Base-by-base conservation (phyloP, 1,140 invertebrate species). In the Orchesella cincta region DNA sequence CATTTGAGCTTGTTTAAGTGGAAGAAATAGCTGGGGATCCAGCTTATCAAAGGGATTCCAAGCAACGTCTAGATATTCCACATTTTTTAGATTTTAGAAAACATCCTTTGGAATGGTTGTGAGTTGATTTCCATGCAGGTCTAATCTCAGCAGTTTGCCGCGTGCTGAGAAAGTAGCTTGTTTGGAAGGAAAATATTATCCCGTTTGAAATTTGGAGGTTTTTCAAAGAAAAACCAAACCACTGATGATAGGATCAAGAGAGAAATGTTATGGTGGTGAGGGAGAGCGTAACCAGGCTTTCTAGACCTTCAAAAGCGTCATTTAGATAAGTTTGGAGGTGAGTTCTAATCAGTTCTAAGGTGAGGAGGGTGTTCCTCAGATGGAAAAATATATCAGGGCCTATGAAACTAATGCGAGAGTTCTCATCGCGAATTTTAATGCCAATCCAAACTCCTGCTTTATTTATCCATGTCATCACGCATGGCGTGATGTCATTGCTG, bases 1-100 rank as follows among this genome's bases (percentile, higher is more conserved):
- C 90, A 94, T 3, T 89, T 90, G 77, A 97, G 85, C 83, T 95
- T 95, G 0, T 90, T 92, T 23, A 97, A 86, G 85, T 96, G 94
- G 0, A 89, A 88, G 72, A 96, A 89, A 84, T 95, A 92, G 8
- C 89, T 90, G 0, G 92, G 88, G 88, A 79, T 95, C 93, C 29
- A 97, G 83, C 84, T 94, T 94, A 0, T 88, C 89, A 36, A 97
- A 91, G 26, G 89, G 87, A 84, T 96, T 96, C 81, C 91, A 88
- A 70, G 92, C 91, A 36, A 95, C 85, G 85, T 95, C 93, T 18
- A 95, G 84, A 0, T 89, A 84, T 81, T 93, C 93, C 0, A 92
- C 86, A 79, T 94, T 93, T 36, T 93, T 86, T 20, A 95, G 83
- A 31, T 92, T 77, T 52, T 82, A 62, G 80, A 97, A 96, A 77